Evolutionary conservation across 2,797 vertebrate genomes (phyloP).

Genomic region (Hydrolagus colliei): DNA sequence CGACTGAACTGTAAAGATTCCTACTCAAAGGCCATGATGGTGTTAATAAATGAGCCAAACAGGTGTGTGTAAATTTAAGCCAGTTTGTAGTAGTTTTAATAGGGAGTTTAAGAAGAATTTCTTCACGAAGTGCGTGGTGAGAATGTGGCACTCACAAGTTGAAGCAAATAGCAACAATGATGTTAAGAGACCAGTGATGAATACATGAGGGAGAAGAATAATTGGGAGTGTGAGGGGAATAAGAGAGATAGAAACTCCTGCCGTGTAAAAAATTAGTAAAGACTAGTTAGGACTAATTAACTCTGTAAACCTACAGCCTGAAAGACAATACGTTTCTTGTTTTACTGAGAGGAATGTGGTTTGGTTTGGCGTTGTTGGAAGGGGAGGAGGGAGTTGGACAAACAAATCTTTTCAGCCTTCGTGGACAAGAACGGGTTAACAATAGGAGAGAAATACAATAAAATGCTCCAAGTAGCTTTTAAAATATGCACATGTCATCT

Average conservation of each 20-base stretch:
- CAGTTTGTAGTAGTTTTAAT: too few species aligned
- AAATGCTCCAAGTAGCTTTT: conserved; percentile 1
- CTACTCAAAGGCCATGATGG: too few species aligned
- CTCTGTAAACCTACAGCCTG: too few species aligned
- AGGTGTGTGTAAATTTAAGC: too few species aligned
- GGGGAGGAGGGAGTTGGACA: not conserved
- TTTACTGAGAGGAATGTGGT: not conserved
- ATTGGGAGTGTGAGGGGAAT: not conserved
- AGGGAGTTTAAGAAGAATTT: too few species aligned
- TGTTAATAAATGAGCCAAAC: too few species aligned
- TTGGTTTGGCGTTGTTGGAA: not conserved
- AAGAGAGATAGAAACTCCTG: not conserved
- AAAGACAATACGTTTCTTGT: not conserved
- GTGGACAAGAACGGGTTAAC: not conserved
- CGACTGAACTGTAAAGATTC: too few species aligned
- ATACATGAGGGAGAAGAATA: not conserved
- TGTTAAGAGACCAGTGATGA: not conserved
- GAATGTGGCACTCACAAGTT: too few species aligned
- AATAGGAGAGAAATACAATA: not conserved
- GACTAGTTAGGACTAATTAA: not conserved
- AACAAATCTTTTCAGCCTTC: not conserved
- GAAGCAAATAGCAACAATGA: not conserved
- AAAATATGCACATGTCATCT: not conserved
- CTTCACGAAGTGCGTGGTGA: too few species aligned
- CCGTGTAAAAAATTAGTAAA: not conserved